Evolutionary conservation across 37 sponge, comb jelly and placozoan genomes (phyloP).

Genomic region (Oopsacas minuta): DNA sequence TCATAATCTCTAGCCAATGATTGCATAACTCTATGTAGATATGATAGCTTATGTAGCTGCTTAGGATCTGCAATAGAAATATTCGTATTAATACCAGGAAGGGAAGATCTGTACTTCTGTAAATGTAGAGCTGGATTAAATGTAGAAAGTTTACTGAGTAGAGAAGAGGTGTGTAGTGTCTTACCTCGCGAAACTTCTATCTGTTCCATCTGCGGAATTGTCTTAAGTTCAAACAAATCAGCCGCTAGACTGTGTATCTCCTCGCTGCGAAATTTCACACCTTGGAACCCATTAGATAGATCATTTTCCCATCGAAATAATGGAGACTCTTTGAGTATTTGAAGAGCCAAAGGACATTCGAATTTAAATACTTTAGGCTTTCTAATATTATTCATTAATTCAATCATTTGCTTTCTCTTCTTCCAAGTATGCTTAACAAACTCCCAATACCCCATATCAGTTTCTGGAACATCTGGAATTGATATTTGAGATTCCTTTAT

Average conservation of each 20-base stretch:
- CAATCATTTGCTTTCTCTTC: neutral
- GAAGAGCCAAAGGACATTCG: neutral
- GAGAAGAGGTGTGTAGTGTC: neutral
- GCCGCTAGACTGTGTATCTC: neutral
- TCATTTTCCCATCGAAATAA: neutral
- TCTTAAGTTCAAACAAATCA: neutral
- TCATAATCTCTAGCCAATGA: neutral
- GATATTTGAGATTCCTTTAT: neutral
- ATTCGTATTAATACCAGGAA: neutral
- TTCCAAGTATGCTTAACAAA: slow-evolving; percentile 7
- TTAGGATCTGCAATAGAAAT: neutral
- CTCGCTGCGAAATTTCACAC: neutral
- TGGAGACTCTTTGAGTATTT: neutral
- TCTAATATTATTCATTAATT: neutral
- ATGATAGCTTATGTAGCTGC: neutral
- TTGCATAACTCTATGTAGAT: neutral
- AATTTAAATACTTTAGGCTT: neutral
- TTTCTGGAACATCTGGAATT: neutral
- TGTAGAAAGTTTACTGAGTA: slow-evolving; percentile 6
- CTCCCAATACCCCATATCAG: slow-evolving; percentile 14
- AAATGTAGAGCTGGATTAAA: neutral
- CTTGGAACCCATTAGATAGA: neutral
- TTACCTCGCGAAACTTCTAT: neutral
- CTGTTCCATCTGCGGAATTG: neutral
- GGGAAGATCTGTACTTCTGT: neutral